Base-by-base conservation (phyloP, 2,888 invertebrate species). In the Standfussiana lucernea region DNA sequence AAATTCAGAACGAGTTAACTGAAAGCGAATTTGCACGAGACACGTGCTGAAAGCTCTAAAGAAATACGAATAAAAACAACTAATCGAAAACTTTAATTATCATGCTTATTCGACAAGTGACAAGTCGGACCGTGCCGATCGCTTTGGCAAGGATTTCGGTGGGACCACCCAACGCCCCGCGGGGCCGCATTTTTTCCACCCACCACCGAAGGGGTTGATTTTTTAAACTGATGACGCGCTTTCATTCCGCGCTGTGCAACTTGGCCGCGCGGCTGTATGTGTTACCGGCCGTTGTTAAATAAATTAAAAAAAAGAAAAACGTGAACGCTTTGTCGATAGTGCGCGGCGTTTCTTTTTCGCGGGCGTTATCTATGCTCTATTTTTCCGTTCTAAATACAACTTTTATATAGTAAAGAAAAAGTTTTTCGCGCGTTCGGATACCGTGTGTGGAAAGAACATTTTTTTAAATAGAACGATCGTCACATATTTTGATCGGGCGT, bases 221-320 rank as follows among this genome's bases (percentile, higher is more conserved):
- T 97, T 97, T 97, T 97, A 97, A 97, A 97, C 96, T 96, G 97
- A 97, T 97, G 97, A 97, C 97, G 97, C 96, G 97, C 96, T 96
- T 96, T 96, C 97, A 97, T 97, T 97, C 96, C 95, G 96, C 96
- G 95, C 95, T 94, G 95, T 96, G 97, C 97, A 96, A 96, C 95
- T 97, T 95, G 93, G 93, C 94, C 94, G 96, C 95, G 95, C 96
- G 96, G 96, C 94, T 96, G 96, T 96, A 95, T 95, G 95, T 95
- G 95, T 94, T 90, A 92, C 93, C 92, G 93, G 89, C 91, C 93
- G 94, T 92, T 92, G 95, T 95, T 96, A 96, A 96, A 96, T 95
- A 96, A 95, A 95, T 93, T 93, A 91, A 94, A 94, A 93, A 92
- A 83, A 82, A 66, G 47, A 92, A 92, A 93, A 91, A 92, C 89